These are phyloP conservation scores for Furcifer pardalis DNA, from an alignment of 2,797 vertebrate genomes.

Conservation along the genomic window DNA sequence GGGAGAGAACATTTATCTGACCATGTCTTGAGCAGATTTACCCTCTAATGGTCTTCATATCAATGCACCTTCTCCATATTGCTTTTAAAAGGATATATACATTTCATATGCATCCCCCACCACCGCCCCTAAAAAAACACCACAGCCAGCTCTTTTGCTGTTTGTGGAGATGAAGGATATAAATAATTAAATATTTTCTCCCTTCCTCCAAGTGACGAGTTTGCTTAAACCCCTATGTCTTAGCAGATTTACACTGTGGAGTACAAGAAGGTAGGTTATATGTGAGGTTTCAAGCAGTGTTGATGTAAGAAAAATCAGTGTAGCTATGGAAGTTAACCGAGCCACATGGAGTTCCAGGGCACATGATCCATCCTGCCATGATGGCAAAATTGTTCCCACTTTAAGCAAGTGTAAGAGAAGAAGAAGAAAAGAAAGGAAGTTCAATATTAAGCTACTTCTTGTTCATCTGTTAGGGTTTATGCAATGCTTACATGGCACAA, in stretches of 20 bases:
- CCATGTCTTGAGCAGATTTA: slow-evolving; percentile 57
- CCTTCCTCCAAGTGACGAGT: not conserved
- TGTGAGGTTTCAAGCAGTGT: not conserved
- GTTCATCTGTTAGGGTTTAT: not conserved
- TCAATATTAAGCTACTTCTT: not conserved
- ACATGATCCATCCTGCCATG: not conserved
- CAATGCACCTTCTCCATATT: slow-evolving; percentile 66
- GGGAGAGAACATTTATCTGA: slow-evolving; percentile 50
- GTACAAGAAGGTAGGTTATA: not conserved
- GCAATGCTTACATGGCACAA: not conserved
- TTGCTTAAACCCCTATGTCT: not conserved
- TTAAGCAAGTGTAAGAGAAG: not conserved
- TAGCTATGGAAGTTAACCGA: not conserved
- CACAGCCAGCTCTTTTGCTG: slow-evolving; percentile 38
- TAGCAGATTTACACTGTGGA: not conserved
- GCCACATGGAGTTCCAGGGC: too few species aligned
- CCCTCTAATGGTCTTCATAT: slow-evolving; percentile 76
- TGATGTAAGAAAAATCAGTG: not conserved
- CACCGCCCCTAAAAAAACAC: not conserved
- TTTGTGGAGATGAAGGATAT: slow-evolving; percentile 36
- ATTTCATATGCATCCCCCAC: slow-evolving; percentile 45
- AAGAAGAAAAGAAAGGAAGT: not conserved
- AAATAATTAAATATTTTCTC: slow-evolving; percentile 49
- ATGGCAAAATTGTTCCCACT: not conserved
- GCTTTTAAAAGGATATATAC: slow-evolving; percentile 49